Evolutionary conservation across 2,797 vertebrate genomes (phyloP).

Genomic region (Anableps anableps): DNA sequence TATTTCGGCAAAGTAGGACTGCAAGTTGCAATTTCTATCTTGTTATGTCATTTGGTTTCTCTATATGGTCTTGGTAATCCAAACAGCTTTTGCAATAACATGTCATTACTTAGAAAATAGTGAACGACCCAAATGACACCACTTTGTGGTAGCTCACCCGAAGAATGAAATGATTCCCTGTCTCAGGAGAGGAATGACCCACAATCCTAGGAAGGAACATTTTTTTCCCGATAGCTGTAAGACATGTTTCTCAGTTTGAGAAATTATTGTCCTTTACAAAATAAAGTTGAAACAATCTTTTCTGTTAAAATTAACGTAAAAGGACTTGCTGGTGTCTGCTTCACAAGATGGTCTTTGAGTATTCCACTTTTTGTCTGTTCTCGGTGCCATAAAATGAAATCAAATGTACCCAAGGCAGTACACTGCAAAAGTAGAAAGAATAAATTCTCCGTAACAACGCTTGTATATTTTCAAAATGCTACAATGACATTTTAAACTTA

Average conservation of each 20-base stretch:
- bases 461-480: fast-evolving
- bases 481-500: neutral
- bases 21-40: no score
- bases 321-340: neutral
- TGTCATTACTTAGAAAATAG: no score
- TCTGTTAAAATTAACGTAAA: no score
- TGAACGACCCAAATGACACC: neutral
- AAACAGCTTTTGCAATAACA: no score
- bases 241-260: no score
- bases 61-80: no score
- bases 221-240: neutral
- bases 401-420: neutral
- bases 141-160: neutral
- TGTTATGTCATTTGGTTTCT: no score
- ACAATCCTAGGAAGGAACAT: conserved; percentile 13
- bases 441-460: no score
- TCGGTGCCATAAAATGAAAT: neutral
- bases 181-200: neutral
- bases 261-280: no score
- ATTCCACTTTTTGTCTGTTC: neutral
- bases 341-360: neutral
- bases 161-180: conserved; percentile 20
- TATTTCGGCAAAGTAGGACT: fast-evolving
- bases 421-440: neutral
- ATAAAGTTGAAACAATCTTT: no score